Evolutionary conservation across 2,113 vertebrate genomes (phyloP).

Genomic region (Melanostigma gelatinosum): DNA sequence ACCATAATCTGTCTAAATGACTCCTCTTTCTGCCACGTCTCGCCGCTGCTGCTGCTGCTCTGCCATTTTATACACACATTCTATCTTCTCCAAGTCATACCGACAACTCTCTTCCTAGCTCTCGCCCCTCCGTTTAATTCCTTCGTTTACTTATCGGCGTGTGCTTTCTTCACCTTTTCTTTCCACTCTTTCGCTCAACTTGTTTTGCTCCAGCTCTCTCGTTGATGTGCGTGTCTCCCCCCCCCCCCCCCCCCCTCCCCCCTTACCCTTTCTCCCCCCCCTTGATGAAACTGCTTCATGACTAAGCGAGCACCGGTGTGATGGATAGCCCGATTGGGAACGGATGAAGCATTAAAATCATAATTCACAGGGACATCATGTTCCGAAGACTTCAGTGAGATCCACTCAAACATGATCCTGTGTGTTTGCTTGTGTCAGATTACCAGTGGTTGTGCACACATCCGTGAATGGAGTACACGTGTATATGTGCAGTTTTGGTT

Average conservation of each 20-base stretch:
- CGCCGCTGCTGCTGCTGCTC: slow-evolving; percentile 28
- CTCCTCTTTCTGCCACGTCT: slow-evolving; percentile 40
- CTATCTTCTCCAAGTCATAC: slow-evolving; percentile 40
- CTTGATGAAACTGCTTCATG: slow-evolving; percentile 59
- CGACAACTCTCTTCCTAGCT: slow-evolving; percentile 12
- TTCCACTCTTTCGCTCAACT: slow-evolving; percentile 17
- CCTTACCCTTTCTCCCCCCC: background rate
- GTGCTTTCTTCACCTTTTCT: slow-evolving; percentile 1
- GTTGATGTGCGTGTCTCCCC: slow-evolving; percentile 2
- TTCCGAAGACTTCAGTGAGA: slow-evolving; percentile 40
- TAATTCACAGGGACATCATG: slow-evolving; percentile 63
- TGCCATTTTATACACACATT: slow-evolving; percentile 37
- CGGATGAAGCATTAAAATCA: slow-evolving; percentile 60
- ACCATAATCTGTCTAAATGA: slow-evolving; percentile 74
- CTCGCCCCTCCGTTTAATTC: slow-evolving; percentile 37
- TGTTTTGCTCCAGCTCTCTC: slow-evolving; percentile 17
- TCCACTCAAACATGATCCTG: slow-evolving; percentile 26
- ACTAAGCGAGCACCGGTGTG: slow-evolving; percentile 47
- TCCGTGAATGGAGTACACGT: background rate
- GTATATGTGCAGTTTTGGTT: slow-evolving; percentile 9
- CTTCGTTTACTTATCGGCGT: slow-evolving; percentile 33
- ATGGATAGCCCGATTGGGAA: slow-evolving; percentile 67
- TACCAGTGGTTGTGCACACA: slow-evolving; percentile 12
- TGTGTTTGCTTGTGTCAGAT: slow-evolving; percentile 31
- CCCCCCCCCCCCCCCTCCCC: background rate